A percentile compares a stretch with the other conserved stretches of the same genome.
phyloP scores from a whole-genome alignment of 2,113 vertebrate genomes.

The Asarcornis scutulata region DNA sequence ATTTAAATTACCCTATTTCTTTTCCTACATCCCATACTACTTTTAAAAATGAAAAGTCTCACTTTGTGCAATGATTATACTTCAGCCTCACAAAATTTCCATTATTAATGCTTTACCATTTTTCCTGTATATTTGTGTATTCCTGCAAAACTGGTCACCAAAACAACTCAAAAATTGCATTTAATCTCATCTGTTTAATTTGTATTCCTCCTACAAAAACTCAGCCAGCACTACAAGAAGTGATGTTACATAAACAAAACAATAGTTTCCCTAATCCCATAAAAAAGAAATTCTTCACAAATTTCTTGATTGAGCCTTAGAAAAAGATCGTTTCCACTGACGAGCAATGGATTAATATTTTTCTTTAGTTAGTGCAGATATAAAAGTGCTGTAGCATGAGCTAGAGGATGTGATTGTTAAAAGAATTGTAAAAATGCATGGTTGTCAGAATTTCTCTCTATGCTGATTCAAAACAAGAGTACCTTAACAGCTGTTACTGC shows the following conservation, averaged over 20 bases:
- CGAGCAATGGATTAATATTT: not conserved
- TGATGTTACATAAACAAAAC: not conserved
- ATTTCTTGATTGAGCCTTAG: not conserved
- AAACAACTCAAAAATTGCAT: not conserved
- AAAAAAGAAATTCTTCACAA: not conserved
- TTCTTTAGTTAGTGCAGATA: not conserved
- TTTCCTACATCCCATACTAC: not conserved
- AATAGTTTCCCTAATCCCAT: not conserved
- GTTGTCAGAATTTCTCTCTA: not conserved
- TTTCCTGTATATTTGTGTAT: not conserved
- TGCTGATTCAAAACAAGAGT: not conserved
- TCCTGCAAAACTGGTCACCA: not conserved
- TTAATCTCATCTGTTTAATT: not conserved
- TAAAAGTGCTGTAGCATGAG: not conserved
- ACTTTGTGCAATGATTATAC: not conserved
- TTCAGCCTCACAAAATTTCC: conserved; percentile 1
- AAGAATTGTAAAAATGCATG: not conserved
- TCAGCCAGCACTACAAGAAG: not conserved
- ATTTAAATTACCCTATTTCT: conserved; percentile 48
- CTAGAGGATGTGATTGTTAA: not conserved
- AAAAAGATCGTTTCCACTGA: not conserved
- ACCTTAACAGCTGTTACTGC: not conserved
- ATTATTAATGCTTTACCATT: not conserved
- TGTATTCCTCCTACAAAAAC: rapidly evolving
- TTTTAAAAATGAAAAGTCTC: conserved; percentile 20